Evolutionary conservation across 2,113 vertebrate genomes (phyloP), one percentile per base, ranked within the genome.

Genomic region (Phodopus roborovskii): DNA sequence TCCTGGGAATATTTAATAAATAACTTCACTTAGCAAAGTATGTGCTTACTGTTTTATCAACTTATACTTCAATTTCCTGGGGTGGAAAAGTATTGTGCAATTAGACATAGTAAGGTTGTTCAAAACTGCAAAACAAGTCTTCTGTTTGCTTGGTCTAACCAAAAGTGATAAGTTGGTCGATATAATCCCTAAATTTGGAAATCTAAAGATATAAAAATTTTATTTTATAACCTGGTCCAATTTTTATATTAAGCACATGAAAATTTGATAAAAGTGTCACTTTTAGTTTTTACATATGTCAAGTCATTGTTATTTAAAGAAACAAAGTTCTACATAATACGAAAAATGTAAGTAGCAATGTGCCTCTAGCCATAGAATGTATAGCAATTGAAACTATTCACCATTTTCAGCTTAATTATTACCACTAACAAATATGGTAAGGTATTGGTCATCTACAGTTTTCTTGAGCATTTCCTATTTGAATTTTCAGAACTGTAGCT

Each of bases 21-120:
- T 91, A 60, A 77, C n/a, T 90, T 96, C 19, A 60, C 56, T 91
- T 77, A 86, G 60, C 16, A 90, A 48, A 26, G 88, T 75, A 83
- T 42, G 1, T 12, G 89, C 5, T 88, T 53, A 78, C 62, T 33
- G 66, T 33, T 45, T 6, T 87, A 36, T 60, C 50, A 89, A 30
- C 85, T 81, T 88, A 85, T 94, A 5, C 17, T 75, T 42, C 74
- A 73, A 62, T 94, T 90, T 92, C 33, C 39, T 73, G 45, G 73
- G 60, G 11, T 92, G 50, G 58, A 90, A 94, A 92, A n/a, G 24
- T 60, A 1, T 45, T 78, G 45, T 88, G 11, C 86, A 9, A 3
- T 90, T 73, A 88, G 5, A 66, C 2, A 83, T 26, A 75, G 50
- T 1, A 48, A 45, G 73, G 22, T 50, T 82, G 6, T 71, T 16